These are phyloP conservation scores for Festucalex cinctus DNA, from an alignment of 2,113 vertebrate genomes.

Conservation along the genomic window DNA sequence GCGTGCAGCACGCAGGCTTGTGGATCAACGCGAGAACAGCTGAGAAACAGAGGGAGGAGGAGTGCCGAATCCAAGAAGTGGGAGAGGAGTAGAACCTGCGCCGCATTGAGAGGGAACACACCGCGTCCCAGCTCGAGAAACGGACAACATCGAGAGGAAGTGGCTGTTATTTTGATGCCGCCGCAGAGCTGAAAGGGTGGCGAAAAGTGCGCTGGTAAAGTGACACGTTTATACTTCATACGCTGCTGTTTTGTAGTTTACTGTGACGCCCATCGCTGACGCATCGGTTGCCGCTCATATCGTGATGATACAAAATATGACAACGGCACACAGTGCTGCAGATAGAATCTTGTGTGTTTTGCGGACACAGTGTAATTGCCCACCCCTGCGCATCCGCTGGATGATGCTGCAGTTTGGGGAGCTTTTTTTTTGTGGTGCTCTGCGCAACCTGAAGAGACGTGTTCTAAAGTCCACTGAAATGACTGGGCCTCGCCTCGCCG, in stretches of 20 bases:
- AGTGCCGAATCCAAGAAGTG: slow-evolving; percentile 3
- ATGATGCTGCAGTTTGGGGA: slow-evolving; percentile 66
- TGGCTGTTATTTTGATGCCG: slow-evolving; percentile 19
- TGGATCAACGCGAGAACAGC: slow-evolving; percentile 21
- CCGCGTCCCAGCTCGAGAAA: slow-evolving; percentile 18
- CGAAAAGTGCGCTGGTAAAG: slow-evolving; percentile 44
- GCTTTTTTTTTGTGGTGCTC: slow-evolving; percentile 49
- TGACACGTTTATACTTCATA: slow-evolving; percentile 6
- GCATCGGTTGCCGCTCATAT: background rate
- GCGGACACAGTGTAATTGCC: background rate
- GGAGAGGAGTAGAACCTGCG: slow-evolving; percentile 11
- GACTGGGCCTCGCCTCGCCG: slow-evolving; percentile 3
- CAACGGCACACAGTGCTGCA: background rate
- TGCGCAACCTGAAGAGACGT: slow-evolving; percentile 63
- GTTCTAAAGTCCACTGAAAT: slow-evolving; percentile 4
- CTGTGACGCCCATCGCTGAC: background rate
- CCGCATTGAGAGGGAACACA: slow-evolving; percentile 24
- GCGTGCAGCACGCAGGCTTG: slow-evolving; percentile 32
- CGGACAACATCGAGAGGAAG: slow-evolving; percentile 2
- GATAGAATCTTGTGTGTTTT: slow-evolving; percentile 17
- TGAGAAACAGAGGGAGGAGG: background rate
- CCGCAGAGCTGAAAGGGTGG: slow-evolving; percentile 36
- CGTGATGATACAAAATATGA: slow-evolving; percentile 3
- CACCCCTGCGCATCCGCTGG: slow-evolving; percentile 47
- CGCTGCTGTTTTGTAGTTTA: background rate